phyloP scores from a whole-genome alignment of 1,140 invertebrate genomes.

The Cotesia chilonis region DNA sequence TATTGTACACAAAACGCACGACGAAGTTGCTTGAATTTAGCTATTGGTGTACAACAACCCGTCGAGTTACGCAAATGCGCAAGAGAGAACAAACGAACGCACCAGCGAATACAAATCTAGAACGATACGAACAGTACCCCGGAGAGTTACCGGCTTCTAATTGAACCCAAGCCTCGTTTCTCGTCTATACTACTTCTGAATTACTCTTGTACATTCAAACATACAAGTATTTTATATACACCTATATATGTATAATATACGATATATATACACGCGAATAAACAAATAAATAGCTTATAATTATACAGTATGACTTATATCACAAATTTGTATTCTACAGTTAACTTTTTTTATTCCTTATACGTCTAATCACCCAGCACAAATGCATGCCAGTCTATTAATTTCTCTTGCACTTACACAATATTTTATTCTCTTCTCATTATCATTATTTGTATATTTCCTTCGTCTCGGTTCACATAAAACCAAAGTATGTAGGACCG shows the following conservation, averaged over 20 bases:
- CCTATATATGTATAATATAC: constrained; percentile 20
- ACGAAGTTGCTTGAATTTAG: constrained; percentile 14
- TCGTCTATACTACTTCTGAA: constrained; percentile 36
- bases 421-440: background rate
- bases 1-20: constrained; percentile 15
- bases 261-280: background rate
- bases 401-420: constrained; percentile 39
- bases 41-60: constrained; percentile 14
- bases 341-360: constrained; percentile 43
- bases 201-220: constrained; percentile 6
- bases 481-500: too few species aligned
- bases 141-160: constrained; percentile 64
- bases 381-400: constrained; percentile 52
- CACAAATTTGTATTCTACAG: constrained; percentile 12
- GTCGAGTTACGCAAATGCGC: constrained; percentile 52
- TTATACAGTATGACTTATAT: too few species aligned
- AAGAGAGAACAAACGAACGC: constrained; percentile 57
- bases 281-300: too few species aligned
- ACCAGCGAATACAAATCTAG: constrained; percentile 62
- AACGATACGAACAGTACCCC: constrained; percentile 65
- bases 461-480: background rate
- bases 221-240: constrained; percentile 13
- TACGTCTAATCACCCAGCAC: constrained; percentile 58
- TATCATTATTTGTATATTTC: background rate
- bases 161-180: constrained; percentile 60